A percentile compares a stretch with the other conserved stretches of the same genome.
phyloP scores from a whole-genome alignment of 2,113 vertebrate genomes.

The Onychostoma macrolepis region DNA sequence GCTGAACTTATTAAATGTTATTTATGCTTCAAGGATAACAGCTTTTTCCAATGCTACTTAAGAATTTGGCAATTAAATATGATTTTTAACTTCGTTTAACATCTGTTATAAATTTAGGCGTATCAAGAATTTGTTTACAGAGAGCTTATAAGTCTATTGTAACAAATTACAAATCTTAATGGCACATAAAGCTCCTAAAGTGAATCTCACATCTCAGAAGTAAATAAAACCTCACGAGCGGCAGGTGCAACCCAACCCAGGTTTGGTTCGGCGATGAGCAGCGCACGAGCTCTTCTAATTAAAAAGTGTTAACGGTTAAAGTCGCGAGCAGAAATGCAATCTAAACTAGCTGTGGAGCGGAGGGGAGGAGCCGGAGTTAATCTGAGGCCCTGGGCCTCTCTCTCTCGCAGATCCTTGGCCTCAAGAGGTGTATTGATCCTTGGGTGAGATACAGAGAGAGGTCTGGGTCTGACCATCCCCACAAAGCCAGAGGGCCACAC shows the following conservation, averaged over 20 bases:
- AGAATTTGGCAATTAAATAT: not conserved
- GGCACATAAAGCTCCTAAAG: not conserved
- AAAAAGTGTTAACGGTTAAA: conserved; percentile 74
- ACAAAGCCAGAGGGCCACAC: conserved; percentile 74
- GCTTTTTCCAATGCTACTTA: not conserved
- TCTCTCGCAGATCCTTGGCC: conserved; percentile 57
- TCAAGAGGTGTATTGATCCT: conserved; percentile 71
- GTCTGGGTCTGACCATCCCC: conserved; percentile 59
- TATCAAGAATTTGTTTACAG: not conserved
- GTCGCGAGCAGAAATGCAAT: conserved; percentile 55
- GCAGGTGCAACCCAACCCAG: conserved; percentile 22
- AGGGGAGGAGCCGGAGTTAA: conserved; percentile 57
- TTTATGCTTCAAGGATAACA: not conserved
- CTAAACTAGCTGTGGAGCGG: conserved; percentile 51
- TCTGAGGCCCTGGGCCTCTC: conserved; percentile 43
- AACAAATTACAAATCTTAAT: not conserved
- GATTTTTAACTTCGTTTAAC: not conserved
- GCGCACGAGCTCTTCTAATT: conserved; percentile 68
- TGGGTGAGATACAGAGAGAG: conserved; percentile 59
- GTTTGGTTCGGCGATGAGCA: conserved; percentile 23
- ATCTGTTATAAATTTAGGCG: not conserved
- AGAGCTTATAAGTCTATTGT: not conserved
- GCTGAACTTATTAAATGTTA: not conserved
- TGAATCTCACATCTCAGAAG: not conserved
- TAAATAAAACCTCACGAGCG: not conserved